Conservation (phyloP, 2,888 invertebrate species). For the Caenorhabditis sp. region DNA sequence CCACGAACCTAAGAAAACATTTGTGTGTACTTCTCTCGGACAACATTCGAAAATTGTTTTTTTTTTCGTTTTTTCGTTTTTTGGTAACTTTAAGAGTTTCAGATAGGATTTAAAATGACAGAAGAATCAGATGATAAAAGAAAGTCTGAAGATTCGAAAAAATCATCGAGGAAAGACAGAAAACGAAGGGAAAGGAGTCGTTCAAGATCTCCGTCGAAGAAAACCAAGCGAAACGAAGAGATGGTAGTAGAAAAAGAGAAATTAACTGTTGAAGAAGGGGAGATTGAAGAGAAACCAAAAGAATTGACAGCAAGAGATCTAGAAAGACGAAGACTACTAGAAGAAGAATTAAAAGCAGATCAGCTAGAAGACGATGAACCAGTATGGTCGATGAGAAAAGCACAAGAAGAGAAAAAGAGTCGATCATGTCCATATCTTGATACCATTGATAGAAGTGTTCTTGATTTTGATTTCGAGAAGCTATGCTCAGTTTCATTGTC, state of each 20-base stretch:
- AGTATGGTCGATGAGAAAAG: slow-evolving; percentile 66
- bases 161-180: not conserved
- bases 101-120: not conserved
- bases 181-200: not conserved
- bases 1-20: not conserved
- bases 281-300: slow-evolving; percentile 29
- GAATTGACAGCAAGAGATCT: slow-evolving; percentile 45
- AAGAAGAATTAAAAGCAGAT: slow-evolving; percentile 34
- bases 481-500: slow-evolving; percentile 96
- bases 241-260: slow-evolving; percentile 17
- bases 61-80: not conserved
- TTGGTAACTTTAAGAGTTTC: not conserved
- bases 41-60: not conserved
- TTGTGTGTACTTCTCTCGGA: slow-evolving; percentile 1
- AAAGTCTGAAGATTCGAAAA: not conserved
- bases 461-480: slow-evolving; percentile 99
- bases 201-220: not conserved
- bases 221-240: slow-evolving; percentile 13
- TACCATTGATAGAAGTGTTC: slow-evolving; percentile 89
- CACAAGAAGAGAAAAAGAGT: slow-evolving; percentile 59
- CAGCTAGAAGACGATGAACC: slow-evolving; percentile 54
- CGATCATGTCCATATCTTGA: slow-evolving; percentile 89
- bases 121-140: not conserved
- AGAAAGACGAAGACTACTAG: slow-evolving; percentile 45
- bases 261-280: not conserved